Conservation (phyloP, 2,113 vertebrate species). For the Turdus rufiventris region DNA sequence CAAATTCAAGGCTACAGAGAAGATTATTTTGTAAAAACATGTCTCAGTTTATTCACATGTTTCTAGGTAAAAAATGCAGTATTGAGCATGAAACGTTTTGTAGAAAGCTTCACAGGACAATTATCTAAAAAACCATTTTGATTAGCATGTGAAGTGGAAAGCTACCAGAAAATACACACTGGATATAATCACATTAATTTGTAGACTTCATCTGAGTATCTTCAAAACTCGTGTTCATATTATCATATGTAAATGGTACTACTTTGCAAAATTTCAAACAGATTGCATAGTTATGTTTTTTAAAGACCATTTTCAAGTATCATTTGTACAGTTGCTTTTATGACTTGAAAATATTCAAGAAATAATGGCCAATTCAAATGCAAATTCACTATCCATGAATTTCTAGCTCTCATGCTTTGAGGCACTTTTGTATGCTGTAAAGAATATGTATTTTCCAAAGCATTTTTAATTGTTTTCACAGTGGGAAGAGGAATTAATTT, state of each 20-base stretch:
- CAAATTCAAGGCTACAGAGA: not conserved
- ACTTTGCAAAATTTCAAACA: not conserved
- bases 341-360: not conserved
- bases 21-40: not conserved
- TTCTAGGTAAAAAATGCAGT: not conserved
- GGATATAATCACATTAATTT: not conserved
- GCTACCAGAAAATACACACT: not conserved
- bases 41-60: rapidly evolving
- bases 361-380: not conserved
- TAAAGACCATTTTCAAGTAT: not conserved
- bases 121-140: not conserved
- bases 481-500: not conserved
- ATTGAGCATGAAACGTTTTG: not conserved
- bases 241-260: not conserved
- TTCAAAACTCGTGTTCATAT: not conserved
- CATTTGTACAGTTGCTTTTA: not conserved
- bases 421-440: not conserved
- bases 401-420: not conserved
- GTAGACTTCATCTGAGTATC: not conserved
- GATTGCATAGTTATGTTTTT: not conserved
- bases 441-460: not conserved
- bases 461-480: not conserved
- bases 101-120: not conserved
- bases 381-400: not conserved
- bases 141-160: not conserved